Evolutionary conservation across 2,888 invertebrate species (phyloP).

Genomic region (Drosophila maculinotata): DNA sequence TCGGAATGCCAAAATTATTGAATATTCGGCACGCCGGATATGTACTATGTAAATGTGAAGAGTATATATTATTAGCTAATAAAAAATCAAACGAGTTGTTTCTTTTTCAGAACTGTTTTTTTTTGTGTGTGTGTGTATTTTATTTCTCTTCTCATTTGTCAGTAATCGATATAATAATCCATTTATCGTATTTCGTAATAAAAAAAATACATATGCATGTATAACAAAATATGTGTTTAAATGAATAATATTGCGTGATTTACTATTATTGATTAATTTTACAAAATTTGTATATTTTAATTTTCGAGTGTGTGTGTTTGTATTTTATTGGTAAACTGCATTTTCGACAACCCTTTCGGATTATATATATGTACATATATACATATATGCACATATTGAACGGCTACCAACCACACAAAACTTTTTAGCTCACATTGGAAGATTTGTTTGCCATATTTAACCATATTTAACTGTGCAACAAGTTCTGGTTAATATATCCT

Average conservation of each 20-base stretch:
- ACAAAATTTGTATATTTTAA: slow-evolving; percentile 31
- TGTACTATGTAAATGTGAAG: background rate
- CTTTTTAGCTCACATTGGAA: slow-evolving; percentile 1
- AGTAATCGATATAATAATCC: slow-evolving; percentile 67
- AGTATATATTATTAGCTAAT: background rate
- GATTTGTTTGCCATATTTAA: slow-evolving; percentile 5
- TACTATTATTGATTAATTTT: slow-evolving; percentile 49
- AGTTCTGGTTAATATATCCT: slow-evolving; percentile 34
- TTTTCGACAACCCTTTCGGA: too few species aligned
- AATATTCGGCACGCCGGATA: too few species aligned
- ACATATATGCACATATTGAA: background rate
- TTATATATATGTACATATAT: slow-evolving; percentile 2
- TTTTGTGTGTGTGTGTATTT: slow-evolving; percentile 54
- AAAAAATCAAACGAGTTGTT: slow-evolving; percentile 31
- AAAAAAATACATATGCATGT: slow-evolving; percentile 75
- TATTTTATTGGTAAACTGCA: too few species aligned
- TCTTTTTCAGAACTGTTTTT: slow-evolving; percentile 56
- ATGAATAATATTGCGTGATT: slow-evolving; percentile 75
- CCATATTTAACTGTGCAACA: slow-evolving; percentile 37
- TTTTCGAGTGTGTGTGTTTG: slow-evolving; percentile 12
- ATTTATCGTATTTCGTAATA: slow-evolving; percentile 77
- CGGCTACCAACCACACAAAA: slow-evolving; percentile 2
- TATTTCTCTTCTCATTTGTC: slow-evolving; percentile 57
- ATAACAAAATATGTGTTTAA: slow-evolving; percentile 56
- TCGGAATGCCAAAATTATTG: too few species aligned